These are phyloP conservation scores for Metopolophium dirhodum DNA, from an alignment of 1,140 invertebrate species.

Conservation along the genomic window DNA sequence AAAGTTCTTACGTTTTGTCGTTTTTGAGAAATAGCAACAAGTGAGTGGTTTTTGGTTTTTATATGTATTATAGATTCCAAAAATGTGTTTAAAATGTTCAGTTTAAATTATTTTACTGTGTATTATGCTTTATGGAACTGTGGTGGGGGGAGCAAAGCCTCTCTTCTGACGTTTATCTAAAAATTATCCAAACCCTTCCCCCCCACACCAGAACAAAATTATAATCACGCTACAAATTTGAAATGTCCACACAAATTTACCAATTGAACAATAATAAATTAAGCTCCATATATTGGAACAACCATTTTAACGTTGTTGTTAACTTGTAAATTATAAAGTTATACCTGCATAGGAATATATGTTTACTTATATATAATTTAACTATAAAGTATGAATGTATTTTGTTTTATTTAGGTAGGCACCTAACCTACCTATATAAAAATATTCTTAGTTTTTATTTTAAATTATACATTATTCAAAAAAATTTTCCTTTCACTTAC, in stretches of 20 bases:
- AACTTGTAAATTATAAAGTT: background rate
- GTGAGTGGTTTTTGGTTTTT: too few relatives aligned
- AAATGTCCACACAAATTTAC: background rate
- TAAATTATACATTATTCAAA: background rate
- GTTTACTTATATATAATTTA: background rate
- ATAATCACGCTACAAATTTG: background rate
- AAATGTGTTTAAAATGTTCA: too few relatives aligned
- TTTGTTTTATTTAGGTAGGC: background rate
- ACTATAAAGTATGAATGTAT: background rate
- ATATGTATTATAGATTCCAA: too few relatives aligned
- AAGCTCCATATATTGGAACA: background rate
- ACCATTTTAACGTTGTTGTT: background rate
- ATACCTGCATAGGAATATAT: background rate
- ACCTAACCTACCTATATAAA: background rate
- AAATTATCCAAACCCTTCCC: too few relatives aligned
- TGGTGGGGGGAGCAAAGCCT: too few relatives aligned
- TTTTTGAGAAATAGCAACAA: too few relatives aligned
- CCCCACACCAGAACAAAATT: too few relatives aligned
- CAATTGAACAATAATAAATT: background rate
- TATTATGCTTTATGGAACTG: too few relatives aligned
- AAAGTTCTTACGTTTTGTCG: too few relatives aligned
- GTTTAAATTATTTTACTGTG: too few relatives aligned
- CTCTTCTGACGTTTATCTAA: too few relatives aligned
- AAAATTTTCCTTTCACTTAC: conserved; percentile 8
- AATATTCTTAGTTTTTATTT: background rate